Evolutionary conservation across 2,888 invertebrate species (phyloP), one percentile per base, ranked within the genome.

Genomic region (Dexiosoma caninum): DNA sequence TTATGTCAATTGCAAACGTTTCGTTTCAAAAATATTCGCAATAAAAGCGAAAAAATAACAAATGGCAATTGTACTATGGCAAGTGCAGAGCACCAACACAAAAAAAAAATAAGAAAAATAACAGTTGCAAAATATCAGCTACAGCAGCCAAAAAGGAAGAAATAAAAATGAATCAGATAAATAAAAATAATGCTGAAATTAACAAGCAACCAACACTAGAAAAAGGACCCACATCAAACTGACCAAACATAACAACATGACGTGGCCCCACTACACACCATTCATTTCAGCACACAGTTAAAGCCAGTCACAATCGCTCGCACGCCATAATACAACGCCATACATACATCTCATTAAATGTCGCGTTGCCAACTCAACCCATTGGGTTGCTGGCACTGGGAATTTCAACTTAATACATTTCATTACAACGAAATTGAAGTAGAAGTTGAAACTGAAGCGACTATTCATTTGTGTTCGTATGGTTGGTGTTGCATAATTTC

Each of bases 321-420:
- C 32, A 60, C 19, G 49, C 23, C 10, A 55, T n/a, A 9, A 12
- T 9, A 55, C 10, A 27, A n/a, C 46, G 27, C 14, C 40, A 49
- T 35, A 19, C 74, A 81, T 49, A 69, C 85, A 86, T 84, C 86
- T 86, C 87, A 87, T 87, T 87, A 86, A 87, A 86, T 87, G 85
- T 84, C 84, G 85, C 86, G 86, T 86, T 79, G 80, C 70, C 66
- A 78, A 82, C 75, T 60, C 66, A 74, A 59, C 72, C 59, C 66
- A 75, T 40, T 66, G 75, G n/a, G n/a, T n/a, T 12, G 66, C 75
- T 59, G 42, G 42, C 66, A 59, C 30, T 67, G 27, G 40, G 59
- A 67, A 74, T 32, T 78, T 64, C 78, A 75, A 69, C 81, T 74
- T 81, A 72, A 81, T 64, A 77, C 81, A 77, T 77, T 81, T 78